These are phyloP conservation scores for Drosophila neocordata DNA, from an alignment of 1,140 invertebrate genomes.

Conservation along the genomic window DNA sequence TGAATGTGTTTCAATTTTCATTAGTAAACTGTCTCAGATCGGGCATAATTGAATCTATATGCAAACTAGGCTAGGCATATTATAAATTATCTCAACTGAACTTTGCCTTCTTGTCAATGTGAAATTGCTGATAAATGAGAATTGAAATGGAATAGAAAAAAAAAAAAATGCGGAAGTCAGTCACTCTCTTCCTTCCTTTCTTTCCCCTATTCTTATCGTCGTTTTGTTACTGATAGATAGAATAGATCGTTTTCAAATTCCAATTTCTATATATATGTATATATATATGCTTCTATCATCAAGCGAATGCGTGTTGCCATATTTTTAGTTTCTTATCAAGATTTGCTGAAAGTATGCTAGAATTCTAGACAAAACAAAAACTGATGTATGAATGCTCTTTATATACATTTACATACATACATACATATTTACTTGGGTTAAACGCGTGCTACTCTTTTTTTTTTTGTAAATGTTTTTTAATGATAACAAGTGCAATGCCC, in stretches of 20 bases:
- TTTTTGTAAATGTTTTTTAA: not conserved
- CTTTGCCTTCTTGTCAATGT: not conserved
- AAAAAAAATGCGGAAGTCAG: conserved; percentile 4
- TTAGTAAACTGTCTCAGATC: not conserved
- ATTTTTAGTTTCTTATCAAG: not conserved
- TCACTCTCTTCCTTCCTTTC: not conserved
- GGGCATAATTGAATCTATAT: not conserved
- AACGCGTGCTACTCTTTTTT: conserved; percentile 21
- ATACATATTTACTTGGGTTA: conserved; percentile 5
- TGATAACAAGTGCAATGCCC: conserved; percentile 62
- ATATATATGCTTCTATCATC: not conserved
- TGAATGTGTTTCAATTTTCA: not conserved
- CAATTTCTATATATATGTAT: not conserved
- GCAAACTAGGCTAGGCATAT: not conserved
- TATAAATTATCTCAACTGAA: conserved; percentile 7
- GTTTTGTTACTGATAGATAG: not conserved
- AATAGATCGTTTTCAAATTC: not conserved
- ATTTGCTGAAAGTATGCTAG: not conserved
- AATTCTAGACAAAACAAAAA: not conserved
- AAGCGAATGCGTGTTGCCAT: not conserved
- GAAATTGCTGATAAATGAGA: conserved; percentile 2
- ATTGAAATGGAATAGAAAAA: not conserved
- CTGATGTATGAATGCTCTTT: no score
- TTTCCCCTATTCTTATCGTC: no score
- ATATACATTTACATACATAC: not conserved